Base-by-base conservation (phyloP, 2,888 invertebrate genomes). In the Archips xylosteana region DNA sequence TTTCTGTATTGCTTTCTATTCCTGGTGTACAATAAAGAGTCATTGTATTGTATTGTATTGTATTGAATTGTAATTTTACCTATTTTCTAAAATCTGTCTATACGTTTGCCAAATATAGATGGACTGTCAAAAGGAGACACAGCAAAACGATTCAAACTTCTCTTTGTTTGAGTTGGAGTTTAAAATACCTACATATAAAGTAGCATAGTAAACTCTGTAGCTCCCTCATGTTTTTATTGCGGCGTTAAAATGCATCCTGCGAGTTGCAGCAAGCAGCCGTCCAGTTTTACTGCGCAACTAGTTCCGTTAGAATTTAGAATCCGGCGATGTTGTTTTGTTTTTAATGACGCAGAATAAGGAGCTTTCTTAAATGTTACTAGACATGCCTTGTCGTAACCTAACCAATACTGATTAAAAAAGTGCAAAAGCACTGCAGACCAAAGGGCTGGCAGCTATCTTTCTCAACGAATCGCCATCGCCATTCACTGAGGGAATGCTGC, bases 221-320 rank as follows among this genome's bases (percentile, higher is more conserved):
- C 39, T 36, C 23, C 23, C 23, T 23, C 67, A 32, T 62, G 39
- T 71, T 71, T 71, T 72, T 72, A 72, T 72, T 45, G 62, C 71
- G 34, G 42, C 42, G 60, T 60, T 54, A 32, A 23, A 72, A 62
- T 65, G 61, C 61, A 72, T 65, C 60, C 49, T 67, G 54, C 45
- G 54, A 72, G 71, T 71, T 71, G 65, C 36, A 54, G 15, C 42
- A 42, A 64, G 42, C 71, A 60, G 60, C 49, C 32, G 39, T 51
- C n/a, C 60, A 45, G 67, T 62, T 67, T 69, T 72, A 72, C 42
- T 62, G 67, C 34, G 8, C 34, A 36, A 60, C 60, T 64, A 62
- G 42, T 67, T 62, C 57, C 57, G 57, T 32, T 57, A 32, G 12
- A 57, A 57, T 23, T 57, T 32, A 23, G 57, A 57, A 32, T 54